Conservation (phyloP, 2,888 invertebrate genomes). For the Parnassius apollo region DNA sequence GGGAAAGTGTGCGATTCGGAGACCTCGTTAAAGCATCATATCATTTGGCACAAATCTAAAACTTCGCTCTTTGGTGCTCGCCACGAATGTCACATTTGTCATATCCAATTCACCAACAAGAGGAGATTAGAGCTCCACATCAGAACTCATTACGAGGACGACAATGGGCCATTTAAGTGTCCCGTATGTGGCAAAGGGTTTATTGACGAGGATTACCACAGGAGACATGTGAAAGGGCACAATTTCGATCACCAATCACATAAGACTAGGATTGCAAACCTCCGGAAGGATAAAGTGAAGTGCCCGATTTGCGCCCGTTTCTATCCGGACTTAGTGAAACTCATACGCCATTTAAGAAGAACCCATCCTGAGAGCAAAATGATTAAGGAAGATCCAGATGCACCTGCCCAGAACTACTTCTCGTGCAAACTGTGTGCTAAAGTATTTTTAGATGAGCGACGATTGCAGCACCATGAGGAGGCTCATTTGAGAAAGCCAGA, state of each 20-base stretch:
- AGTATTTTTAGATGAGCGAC: slow-evolving; percentile 61
- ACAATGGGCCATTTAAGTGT: slow-evolving; percentile 76
- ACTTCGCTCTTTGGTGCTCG: slow-evolving; percentile 64
- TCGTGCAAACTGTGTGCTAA: slow-evolving; percentile 74
- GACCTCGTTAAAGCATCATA: slow-evolving; percentile 66
- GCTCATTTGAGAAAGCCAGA: slow-evolving; percentile 67
- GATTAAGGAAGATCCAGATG: slow-evolving; percentile 75
- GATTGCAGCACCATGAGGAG: slow-evolving; percentile 63
- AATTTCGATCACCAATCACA: slow-evolving; percentile 71
- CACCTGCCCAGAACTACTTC: slow-evolving; percentile 59
- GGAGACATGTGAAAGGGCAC: slow-evolving; percentile 76
- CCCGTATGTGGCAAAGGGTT: slow-evolving; percentile 75
- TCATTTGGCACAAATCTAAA: slow-evolving; percentile 70
- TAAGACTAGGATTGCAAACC: slow-evolving; percentile 62
- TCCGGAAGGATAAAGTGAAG: slow-evolving; percentile 67
- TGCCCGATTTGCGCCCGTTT: slow-evolving; percentile 70
- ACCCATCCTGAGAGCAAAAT: slow-evolving; percentile 76
- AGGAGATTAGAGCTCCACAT: slow-evolving; percentile 68
- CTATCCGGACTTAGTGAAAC: slow-evolving; percentile 65
- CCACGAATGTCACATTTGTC: slow-evolving; percentile 73
- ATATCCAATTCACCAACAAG: slow-evolving; percentile 71
- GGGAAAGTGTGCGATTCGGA: slow-evolving; percentile 71
- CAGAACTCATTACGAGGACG: slow-evolving; percentile 74
- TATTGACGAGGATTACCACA: slow-evolving; percentile 73
- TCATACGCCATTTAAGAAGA: slow-evolving; percentile 68